Evolutionary conservation across 2,888 invertebrate species (phyloP), one percentile per base, ranked within the genome.

Genomic region (Lycophotia porphyrea): DNA sequence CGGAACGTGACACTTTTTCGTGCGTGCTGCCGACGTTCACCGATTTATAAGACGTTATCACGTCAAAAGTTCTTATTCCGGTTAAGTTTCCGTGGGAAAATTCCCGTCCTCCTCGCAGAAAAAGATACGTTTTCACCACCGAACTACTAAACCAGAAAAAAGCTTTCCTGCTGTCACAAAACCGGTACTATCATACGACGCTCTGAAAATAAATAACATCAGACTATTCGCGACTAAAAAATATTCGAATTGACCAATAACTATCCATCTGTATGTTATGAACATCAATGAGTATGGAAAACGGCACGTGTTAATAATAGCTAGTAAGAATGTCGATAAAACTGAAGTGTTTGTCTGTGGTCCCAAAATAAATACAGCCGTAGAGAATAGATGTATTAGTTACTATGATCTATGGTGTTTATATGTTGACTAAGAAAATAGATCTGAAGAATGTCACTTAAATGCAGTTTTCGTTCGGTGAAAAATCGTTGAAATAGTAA

Each of bases 341-440:
- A 78, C 78, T 76, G 79, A 78, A 76, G 76, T 79, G 76, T 70
- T 61, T 52, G 79, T 79, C 71, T 76, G 49, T 61, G 44, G 61
- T 61, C 11, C 8, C 15, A 52, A 76, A 76, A 79, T 79, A 76
- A 71, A 77, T 34, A 49, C 34, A n/a, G 31, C 44, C 36, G 36
- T 36, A 36, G 27, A 66, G 2, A 55, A 55, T 75, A 47, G 34
- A 31, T 42, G 31, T 15, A 8, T 47, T 44, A 77, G 66, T 24
- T 42, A 49, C 75, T 71, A 55, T 71, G 71, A 68, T 18, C 18
- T 24, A 24, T 31, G 31, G 27, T 71, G 21, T n/a, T n/a, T 5
- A 13, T 55, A 24, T 24, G 7, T 64, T 21, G 18, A 31, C 36
- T 61, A 7, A 61, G 7, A 36, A 36, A 61, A 61, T n/a, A 36